Evolutionary conservation across 2,888 invertebrate genomes (phyloP).

Genomic region (Steinernema scapterisci): DNA sequence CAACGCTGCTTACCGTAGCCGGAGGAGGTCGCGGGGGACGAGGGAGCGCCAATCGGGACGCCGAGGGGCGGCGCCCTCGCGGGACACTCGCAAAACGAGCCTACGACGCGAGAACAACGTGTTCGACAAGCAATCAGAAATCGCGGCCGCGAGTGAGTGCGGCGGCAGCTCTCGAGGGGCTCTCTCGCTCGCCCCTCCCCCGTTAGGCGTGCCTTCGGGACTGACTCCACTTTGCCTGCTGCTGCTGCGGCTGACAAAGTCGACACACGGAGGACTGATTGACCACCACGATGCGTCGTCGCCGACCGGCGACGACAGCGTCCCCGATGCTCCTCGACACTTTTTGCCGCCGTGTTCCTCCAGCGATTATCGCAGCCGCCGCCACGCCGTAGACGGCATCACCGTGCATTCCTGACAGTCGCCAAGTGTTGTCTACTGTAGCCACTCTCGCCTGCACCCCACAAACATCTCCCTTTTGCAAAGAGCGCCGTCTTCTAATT

Average conservation of each 20-base stretch:
- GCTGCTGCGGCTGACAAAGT: slow-evolving; percentile 12
- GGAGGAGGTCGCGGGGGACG: slow-evolving; percentile 1
- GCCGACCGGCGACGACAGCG: no score
- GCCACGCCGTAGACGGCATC: neutral
- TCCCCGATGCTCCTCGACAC: slow-evolving; percentile 2
- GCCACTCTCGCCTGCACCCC: neutral
- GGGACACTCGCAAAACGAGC: slow-evolving; percentile 27
- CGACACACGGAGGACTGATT: slow-evolving; percentile 6
- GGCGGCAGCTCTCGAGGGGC: neutral
- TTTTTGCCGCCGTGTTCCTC: slow-evolving; percentile 20
- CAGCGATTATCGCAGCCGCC: neutral
- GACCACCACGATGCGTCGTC: slow-evolving; percentile 23
- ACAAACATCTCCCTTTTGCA: neutral
- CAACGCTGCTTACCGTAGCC: slow-evolving; percentile 11
- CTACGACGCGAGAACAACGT: slow-evolving; percentile 32
- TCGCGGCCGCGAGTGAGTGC: slow-evolving; percentile 1
- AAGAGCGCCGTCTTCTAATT: slow-evolving; percentile 5
- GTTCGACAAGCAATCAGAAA: slow-evolving; percentile 33
- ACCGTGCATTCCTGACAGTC: neutral
- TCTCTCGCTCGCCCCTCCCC: slow-evolving; percentile 1
- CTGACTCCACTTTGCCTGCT: slow-evolving; percentile 16
- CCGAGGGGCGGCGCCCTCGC: slow-evolving; percentile 20
- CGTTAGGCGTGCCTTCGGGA: neutral
- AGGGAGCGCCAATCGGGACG: slow-evolving; percentile 4
- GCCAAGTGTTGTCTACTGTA: neutral